Evolutionary conservation across 2,797 vertebrate species (phyloP).

Genomic region (Melanotaenia parkinsoni): DNA sequence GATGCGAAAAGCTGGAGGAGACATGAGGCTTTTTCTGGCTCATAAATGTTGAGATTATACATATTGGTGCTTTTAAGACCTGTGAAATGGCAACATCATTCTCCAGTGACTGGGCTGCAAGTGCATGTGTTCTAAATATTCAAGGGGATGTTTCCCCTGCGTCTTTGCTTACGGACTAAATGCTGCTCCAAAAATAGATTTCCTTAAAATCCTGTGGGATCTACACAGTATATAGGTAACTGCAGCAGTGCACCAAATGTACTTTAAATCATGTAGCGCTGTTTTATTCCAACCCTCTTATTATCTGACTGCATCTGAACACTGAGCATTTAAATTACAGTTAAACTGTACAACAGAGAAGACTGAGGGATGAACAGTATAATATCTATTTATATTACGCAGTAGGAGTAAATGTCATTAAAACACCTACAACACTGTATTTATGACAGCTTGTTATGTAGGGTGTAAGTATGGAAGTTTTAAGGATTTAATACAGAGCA

Average conservation of each 20-base stretch:
- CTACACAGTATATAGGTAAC: constrained; percentile 2
- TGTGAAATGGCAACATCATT: neutral
- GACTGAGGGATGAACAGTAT: neutral
- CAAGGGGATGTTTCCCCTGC: neutral
- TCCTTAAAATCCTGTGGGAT: neutral
- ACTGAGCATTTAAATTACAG: neutral
- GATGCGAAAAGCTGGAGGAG: neutral
- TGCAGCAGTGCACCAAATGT: neutral
- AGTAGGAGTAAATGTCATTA: constrained; percentile 48
- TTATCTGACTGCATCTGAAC: neutral
- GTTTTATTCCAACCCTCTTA: neutral
- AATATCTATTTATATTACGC: constrained; percentile 36
- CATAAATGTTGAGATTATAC: constrained; percentile 1
- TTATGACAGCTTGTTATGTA: constrained; percentile 25
- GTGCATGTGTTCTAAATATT: neutral
- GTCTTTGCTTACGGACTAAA: neutral
- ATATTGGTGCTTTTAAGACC: neutral
- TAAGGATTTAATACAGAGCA: constrained; percentile 20
- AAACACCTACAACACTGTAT: constrained; percentile 31
- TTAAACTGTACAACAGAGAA: neutral
- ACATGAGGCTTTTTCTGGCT: neutral
- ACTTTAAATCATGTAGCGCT: neutral
- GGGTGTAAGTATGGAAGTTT: constrained; percentile 19
- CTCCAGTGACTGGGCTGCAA: no score
- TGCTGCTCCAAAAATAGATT: neutral